A percentile compares a stretch with the other conserved stretches of the same genome.
These are phyloP conservation scores for Drosophila parabipectinata DNA, from an alignment of 1,140 invertebrate genomes.

Conservation along the genomic window DNA sequence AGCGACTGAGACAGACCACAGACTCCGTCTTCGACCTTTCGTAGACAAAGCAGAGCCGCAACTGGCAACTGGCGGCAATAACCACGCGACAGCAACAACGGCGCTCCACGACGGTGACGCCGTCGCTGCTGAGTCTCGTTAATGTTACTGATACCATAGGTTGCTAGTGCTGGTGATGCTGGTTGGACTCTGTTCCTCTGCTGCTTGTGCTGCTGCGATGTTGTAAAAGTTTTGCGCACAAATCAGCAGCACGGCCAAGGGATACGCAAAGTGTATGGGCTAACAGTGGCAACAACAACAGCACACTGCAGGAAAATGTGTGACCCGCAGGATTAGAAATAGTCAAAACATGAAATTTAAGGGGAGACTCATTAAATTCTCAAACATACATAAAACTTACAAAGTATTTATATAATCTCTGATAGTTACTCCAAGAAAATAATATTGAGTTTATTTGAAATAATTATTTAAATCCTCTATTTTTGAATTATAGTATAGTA, in stretches of 20 bases:
- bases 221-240: slow-evolving; percentile 80
- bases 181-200: slow-evolving; percentile 22
- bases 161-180: slow-evolving; percentile 45
- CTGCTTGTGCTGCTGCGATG: slow-evolving; percentile 63
- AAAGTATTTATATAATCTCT: no score
- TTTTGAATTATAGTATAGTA: background rate
- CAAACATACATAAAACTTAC: no score
- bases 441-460: no score
- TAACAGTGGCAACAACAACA: slow-evolving; percentile 52
- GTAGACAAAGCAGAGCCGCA: slow-evolving; percentile 77
- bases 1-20: slow-evolving; percentile 54
- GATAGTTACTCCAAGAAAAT: no score
- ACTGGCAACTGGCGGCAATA: slow-evolving; percentile 57
- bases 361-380: no score
- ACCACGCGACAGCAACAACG: slow-evolving; percentile 63
- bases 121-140: slow-evolving; percentile 56
- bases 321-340: background rate
- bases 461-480: no score
- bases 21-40: slow-evolving; percentile 79
- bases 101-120: slow-evolving; percentile 69
- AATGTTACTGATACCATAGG: slow-evolving; percentile 57
- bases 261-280: slow-evolving; percentile 70
- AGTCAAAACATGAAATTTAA: background rate
- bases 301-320: slow-evolving; percentile 14
- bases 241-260: slow-evolving; percentile 73